Evolutionary conservation across 1,140 invertebrate species (phyloP).

Genomic region (Danaus plexippus): DNA sequence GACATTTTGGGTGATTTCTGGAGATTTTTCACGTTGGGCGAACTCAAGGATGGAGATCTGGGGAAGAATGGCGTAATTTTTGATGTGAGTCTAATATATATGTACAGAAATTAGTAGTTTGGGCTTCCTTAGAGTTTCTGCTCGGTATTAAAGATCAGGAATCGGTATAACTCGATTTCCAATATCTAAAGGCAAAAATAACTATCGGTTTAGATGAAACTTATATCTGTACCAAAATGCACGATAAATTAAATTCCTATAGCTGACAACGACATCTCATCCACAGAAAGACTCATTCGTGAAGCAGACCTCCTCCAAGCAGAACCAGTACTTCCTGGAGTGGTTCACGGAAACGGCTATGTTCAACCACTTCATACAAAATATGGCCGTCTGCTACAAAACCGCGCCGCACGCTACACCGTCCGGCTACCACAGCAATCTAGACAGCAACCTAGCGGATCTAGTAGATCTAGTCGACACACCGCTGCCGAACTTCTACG

Average conservation of each 20-base stretch:
- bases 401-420: conserved; percentile 1
- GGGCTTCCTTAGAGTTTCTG: neutral
- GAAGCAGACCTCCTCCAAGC: conserved; percentile 73
- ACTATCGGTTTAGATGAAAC: too few relatives aligned
- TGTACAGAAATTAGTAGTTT: too few relatives aligned
- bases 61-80: conserved; percentile 51
- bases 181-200: too few relatives aligned
- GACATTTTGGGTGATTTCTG: conserved; percentile 77
- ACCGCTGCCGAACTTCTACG: conserved; percentile 57
- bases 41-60: conserved; percentile 41
- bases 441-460: neutral
- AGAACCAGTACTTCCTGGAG: conserved; percentile 80
- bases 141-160: too few relatives aligned
- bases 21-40: conserved; percentile 52
- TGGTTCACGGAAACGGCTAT: conserved; percentile 90
- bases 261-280: conserved; percentile 5
- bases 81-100: conserved; percentile 43
- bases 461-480: conserved; percentile 35
- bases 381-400: conserved; percentile 34
- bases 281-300: conserved; percentile 77
- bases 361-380: conserved; percentile 74
- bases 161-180: too few relatives aligned
- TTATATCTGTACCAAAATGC: neutral
- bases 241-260: conserved; percentile 11
- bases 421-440: conserved; percentile 17